Evolutionary conservation across 2,113 vertebrate species (phyloP), one percentile per base, ranked within the genome.

Genomic region (Urocynchramus pylzowi): DNA sequence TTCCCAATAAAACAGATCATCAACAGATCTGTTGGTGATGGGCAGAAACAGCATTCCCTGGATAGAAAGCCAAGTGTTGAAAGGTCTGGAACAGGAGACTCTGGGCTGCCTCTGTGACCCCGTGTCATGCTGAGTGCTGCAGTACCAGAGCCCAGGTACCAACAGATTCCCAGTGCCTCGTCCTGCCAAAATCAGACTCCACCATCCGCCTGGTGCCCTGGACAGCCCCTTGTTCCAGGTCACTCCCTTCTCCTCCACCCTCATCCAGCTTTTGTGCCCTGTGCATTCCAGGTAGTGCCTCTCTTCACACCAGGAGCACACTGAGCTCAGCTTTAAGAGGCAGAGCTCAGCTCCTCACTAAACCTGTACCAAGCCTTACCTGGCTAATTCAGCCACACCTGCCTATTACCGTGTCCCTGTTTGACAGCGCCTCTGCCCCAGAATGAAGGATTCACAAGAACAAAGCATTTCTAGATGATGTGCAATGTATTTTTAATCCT

Each of bases 151-250:
- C 21, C 54, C 2, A 7, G 53, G 35, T 28, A 87, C 84, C 41
- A 23, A 11, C 4, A 91, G 52, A 75, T 42, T 39, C 49, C 47
- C 90, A 75, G 65, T 0, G 0, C 52, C 47, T 30, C 2, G 0
- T 63, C 42, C 92, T 89, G 92, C 44, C 87, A 71, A 68, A 68
- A 42, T 17, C 11, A 1, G 28, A 12, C 33, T 63, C 65, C 57
- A 22, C 9, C 59, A 74, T 7, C 27, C 0, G 0, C 50, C 61
- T 9, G 1, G 16, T 14, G 42, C 27, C 67, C 69, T 0, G 0
- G 39, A 54, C 9, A 31, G 63, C 26, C 88, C 78, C 75, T 33
- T 73, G 21, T 26, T 64, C 52, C 85, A 69, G 67, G 31, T 76
- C 81, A 39, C 44, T 50, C 71, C 78, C 57, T 79, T 33, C 61